phyloP scores from a whole-genome alignment of 1,140 invertebrate genomes.

The Drosophila setifemur region DNA sequence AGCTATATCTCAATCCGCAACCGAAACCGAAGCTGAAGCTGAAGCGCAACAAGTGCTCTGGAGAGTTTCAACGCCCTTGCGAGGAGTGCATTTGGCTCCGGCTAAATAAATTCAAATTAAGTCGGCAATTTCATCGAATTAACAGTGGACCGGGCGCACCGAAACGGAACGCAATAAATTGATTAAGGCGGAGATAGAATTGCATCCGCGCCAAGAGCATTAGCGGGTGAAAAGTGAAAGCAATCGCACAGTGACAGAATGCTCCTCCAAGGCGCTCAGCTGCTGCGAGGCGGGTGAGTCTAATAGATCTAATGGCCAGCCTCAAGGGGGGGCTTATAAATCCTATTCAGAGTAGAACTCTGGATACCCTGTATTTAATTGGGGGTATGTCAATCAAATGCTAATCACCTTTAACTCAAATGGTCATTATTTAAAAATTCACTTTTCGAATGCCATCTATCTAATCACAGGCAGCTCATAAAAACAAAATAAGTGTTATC shows the following conservation, averaged over 20 bases:
- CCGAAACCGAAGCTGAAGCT: background rate
- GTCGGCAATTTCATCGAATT: conserved; percentile 54
- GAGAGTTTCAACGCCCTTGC: background rate
- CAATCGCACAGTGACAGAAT: conserved; percentile 44
- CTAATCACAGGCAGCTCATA: background rate
- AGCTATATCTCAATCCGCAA: conserved; percentile 2
- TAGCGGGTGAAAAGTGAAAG: conserved; percentile 30
- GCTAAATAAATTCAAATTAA: conserved; percentile 60
- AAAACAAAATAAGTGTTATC: conserved; percentile 7
- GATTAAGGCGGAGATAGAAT: conserved; percentile 52
- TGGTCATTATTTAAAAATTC: background rate
- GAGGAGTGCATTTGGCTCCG: conserved; percentile 27
- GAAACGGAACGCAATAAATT: conserved; percentile 57
- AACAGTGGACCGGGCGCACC: conserved; percentile 7
- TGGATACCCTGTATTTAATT: background rate
- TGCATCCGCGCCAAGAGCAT: conserved; percentile 28
- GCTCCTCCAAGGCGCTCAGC: conserved; percentile 65
- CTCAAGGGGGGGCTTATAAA: too few species aligned
- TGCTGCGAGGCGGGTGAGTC: conserved; percentile 65
- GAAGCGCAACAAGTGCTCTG: conserved; percentile 69
- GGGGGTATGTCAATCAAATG: background rate
- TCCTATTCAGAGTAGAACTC: background rate
- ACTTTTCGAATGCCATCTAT: conserved; percentile 2
- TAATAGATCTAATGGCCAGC: background rate
- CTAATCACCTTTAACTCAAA: background rate